Evolutionary conservation across 2,888 invertebrate genomes (phyloP).

Genomic region (Drosophila infuscata): DNA sequence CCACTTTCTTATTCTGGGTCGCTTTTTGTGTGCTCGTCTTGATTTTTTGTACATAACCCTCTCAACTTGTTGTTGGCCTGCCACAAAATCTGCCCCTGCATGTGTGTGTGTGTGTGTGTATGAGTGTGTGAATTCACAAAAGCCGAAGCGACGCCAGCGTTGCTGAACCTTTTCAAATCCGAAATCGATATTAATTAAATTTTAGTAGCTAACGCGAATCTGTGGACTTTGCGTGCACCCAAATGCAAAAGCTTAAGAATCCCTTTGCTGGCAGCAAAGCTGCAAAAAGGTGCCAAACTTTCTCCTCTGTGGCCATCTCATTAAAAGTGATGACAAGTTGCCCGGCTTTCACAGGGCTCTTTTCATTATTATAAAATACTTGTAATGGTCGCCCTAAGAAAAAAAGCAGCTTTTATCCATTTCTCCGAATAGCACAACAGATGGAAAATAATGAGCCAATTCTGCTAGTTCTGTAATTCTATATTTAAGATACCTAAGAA

Average conservation of each 20-base stretch:
- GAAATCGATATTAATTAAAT: slow-evolving; percentile 81
- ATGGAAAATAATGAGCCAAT: slow-evolving; percentile 44
- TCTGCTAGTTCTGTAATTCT: slow-evolving; percentile 15
- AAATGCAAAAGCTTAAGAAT: slow-evolving; percentile 52
- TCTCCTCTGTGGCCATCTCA: slow-evolving; percentile 70
- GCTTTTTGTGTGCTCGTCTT: slow-evolving; percentile 57
- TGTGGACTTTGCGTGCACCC: slow-evolving; percentile 49
- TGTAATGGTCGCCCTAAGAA: slow-evolving; percentile 16
- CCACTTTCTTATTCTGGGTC: slow-evolving; percentile 28
- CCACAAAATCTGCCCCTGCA: slow-evolving; percentile 64
- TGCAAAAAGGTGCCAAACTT: slow-evolving; percentile 61
- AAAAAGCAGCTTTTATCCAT: slow-evolving; percentile 20
- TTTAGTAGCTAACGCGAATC: slow-evolving; percentile 73
- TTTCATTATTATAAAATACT: slow-evolving; percentile 56
- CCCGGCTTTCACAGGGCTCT: slow-evolving; percentile 45
- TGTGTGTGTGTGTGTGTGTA: slow-evolving; percentile 14
- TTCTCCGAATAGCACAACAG: slow-evolving; percentile 2
- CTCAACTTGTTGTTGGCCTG: slow-evolving; percentile 74
- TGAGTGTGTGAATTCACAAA: slow-evolving; percentile 32
- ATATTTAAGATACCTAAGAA: slow-evolving; percentile 11
- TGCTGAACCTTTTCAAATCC: slow-evolving; percentile 75
- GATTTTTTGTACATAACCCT: slow-evolving; percentile 62
- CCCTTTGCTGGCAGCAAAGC: slow-evolving; percentile 13
- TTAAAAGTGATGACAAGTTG: slow-evolving; percentile 78
- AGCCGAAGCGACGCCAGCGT: slow-evolving; percentile 34